Percentiles rank a stretch among this genome's conserved stretches.
Evolutionary conservation across 2,797 vertebrate genomes (phyloP).

Genomic region (Danio tinwini): DNA sequence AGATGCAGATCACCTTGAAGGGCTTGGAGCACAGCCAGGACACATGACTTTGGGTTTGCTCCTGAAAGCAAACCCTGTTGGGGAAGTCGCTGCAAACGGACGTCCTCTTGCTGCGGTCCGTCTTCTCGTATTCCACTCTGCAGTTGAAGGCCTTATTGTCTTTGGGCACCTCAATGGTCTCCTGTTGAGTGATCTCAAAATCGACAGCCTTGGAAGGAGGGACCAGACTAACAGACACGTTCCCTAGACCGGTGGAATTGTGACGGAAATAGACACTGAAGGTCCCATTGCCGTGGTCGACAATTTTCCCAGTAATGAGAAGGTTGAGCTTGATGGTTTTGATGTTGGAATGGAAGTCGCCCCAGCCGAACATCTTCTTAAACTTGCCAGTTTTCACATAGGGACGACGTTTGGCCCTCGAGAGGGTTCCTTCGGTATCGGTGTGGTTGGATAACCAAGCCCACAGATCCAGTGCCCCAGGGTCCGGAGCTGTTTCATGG

Average conservation of each 20-base stretch:
- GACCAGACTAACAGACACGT: slow-evolving; percentile 95
- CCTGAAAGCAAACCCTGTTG: slow-evolving; percentile 90
- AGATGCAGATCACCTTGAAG: slow-evolving; percentile 98
- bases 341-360: slow-evolving; percentile 94
- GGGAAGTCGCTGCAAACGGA: slow-evolving; percentile 93
- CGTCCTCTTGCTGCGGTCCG: slow-evolving; percentile 91
- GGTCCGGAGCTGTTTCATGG: slow-evolving; percentile 19
- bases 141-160: slow-evolving; percentile 89
- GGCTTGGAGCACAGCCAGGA: slow-evolving; percentile 98
- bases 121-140: slow-evolving; percentile 93
- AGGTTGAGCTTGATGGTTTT: slow-evolving; percentile 94
- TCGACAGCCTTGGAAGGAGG: slow-evolving; percentile 91
- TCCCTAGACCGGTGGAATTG: slow-evolving; percentile 94
- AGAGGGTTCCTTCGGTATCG: slow-evolving; percentile 42
- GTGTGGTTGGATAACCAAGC: slow-evolving; percentile 58
- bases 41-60: slow-evolving; percentile 93
- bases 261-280: slow-evolving; percentile 98
- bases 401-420: slow-evolving; percentile 56
- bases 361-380: slow-evolving; percentile 97
- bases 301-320: slow-evolving; percentile 94
- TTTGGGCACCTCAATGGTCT: slow-evolving; percentile 74
- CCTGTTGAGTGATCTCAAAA: slow-evolving; percentile 73
- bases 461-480: slow-evolving; percentile 51
- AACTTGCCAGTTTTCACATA: slow-evolving; percentile 74
- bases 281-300: slow-evolving; percentile 96